Base-by-base conservation (phyloP, 2,797 vertebrate genomes). In the Dendrocincla tyrannina region DNA sequence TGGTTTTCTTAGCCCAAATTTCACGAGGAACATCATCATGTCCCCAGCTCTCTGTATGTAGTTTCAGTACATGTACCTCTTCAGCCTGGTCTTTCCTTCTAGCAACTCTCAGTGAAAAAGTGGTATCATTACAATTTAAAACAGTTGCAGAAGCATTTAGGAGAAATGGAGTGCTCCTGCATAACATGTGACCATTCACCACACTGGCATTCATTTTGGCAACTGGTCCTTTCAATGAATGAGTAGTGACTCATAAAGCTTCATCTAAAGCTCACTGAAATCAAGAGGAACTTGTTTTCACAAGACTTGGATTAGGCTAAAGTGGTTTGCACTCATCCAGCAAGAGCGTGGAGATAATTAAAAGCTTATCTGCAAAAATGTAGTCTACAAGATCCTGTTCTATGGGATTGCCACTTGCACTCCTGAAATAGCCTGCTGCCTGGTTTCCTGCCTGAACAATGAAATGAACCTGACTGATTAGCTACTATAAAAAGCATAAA, bases 391-490 rank as follows among this genome's bases (percentile, higher is more conserved):
- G 50, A 76, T 63, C 27, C 53, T 56, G 17, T 58, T 88, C 64
- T 56, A 30, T 18, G 35, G 42, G 59, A 52, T 16, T 88, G 20
- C 15, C 27, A 10, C 58, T 72, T 86, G 53, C 9, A 32, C 13
- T 78, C 2, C 0, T 44, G 60, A 73, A 22, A 75, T 6, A 80
- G 11, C 18, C 53, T 66, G 60, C 52, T 76, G 67, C 42, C 50
- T 52, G 53, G 35, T 72, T 72, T 86, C 46, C 88, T 88, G 42
- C 39, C 50, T 62, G 62, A 62, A 62, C n/a, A 39, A 52, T 44
- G 30, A 95, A 94, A 95, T 62, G 33, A 81, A 60, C 30, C n/a
- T 81, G 83, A 53, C 69, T 44, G 39, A 86, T 91, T 78, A 91
- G 39, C 66, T 84, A 17, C 59, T 90, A n/a, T 39, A 76, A 88